Conservation (phyloP, 2,113 vertebrate species). For the Macrotus californicus region DNA sequence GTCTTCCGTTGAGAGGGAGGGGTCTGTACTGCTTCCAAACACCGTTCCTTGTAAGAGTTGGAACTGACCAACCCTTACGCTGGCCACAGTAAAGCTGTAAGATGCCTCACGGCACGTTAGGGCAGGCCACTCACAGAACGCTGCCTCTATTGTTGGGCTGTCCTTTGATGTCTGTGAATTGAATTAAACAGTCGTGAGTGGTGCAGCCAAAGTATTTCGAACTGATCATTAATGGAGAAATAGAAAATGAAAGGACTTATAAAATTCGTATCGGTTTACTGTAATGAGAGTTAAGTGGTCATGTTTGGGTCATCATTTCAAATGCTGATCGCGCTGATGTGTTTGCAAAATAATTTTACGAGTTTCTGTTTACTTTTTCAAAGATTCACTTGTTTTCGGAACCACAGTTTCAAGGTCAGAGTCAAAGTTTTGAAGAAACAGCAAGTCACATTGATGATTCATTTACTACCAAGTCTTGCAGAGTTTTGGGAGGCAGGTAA, state of each 20-base stretch:
- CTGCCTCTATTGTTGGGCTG: not conserved
- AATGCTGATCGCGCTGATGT: not conserved
- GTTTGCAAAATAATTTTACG: conserved; percentile 47
- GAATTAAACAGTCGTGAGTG: not conserved
- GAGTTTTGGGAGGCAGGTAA: conserved; percentile 91
- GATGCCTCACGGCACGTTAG: not conserved
- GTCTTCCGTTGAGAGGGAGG: conserved; percentile 22
- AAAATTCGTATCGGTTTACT: conserved; percentile 1
- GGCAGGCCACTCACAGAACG: not conserved
- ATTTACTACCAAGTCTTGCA: conserved; percentile 89
- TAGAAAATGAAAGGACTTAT: conserved; percentile 45
- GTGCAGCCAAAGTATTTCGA: not conserved
- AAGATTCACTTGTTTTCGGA: conserved; percentile 95
- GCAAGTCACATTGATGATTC: conserved; percentile 80
- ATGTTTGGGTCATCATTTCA: not conserved
- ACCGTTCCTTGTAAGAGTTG: not conserved
- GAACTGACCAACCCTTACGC: not conserved
- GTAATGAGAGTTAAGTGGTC: not conserved
- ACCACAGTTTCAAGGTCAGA: conserved; percentile 86
- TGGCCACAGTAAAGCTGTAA: conserved; percentile 38
- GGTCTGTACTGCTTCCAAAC: conserved; percentile 39
- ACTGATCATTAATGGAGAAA: not conserved
- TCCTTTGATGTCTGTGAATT: conserved; percentile 54
- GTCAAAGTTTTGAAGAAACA: conserved; percentile 84
- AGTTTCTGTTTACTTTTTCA: conserved; percentile 64